Evolutionary conservation across 2,888 invertebrate species (phyloP).

Genomic region (Acrocera orbiculus): DNA sequence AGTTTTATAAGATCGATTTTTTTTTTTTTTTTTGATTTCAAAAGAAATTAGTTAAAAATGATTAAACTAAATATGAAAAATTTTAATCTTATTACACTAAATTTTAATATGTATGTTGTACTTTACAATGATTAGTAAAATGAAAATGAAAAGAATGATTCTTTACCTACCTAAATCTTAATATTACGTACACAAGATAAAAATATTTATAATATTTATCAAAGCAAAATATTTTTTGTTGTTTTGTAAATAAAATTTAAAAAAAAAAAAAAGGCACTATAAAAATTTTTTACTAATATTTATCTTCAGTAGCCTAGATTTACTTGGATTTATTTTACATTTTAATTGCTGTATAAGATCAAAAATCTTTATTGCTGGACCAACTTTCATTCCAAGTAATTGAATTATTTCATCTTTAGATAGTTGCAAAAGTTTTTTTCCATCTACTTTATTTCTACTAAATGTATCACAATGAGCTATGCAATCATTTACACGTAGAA

Average conservation of each 20-base stretch:
- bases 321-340: constrained; percentile 40
- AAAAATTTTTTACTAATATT: constrained; percentile 43
- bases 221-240: too few relatives aligned
- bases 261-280: constrained; percentile 31
- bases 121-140: too few relatives aligned
- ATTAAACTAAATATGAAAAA: too few relatives aligned
- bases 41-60: too few relatives aligned
- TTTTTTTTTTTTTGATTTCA: too few relatives aligned
- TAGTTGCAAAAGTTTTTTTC: constrained; percentile 58
- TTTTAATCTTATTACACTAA: too few relatives aligned
- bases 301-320: constrained; percentile 35
- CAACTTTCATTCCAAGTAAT: constrained; percentile 82
- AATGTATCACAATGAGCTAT: constrained; percentile 52
- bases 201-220: too few relatives aligned
- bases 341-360: constrained; percentile 84
- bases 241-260: neutral
- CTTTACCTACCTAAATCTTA: too few relatives aligned
- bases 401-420: constrained; percentile 82
- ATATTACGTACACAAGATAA: too few relatives aligned
- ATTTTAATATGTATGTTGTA: too few relatives aligned
- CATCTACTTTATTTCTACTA: constrained; percentile 56
- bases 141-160: too few relatives aligned
- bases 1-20: too few relatives aligned
- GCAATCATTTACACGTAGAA: constrained; percentile 75
- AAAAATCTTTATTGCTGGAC: constrained; percentile 82